Conservation (phyloP, 2,113 vertebrate genomes). For the Bos indicus region DNA sequence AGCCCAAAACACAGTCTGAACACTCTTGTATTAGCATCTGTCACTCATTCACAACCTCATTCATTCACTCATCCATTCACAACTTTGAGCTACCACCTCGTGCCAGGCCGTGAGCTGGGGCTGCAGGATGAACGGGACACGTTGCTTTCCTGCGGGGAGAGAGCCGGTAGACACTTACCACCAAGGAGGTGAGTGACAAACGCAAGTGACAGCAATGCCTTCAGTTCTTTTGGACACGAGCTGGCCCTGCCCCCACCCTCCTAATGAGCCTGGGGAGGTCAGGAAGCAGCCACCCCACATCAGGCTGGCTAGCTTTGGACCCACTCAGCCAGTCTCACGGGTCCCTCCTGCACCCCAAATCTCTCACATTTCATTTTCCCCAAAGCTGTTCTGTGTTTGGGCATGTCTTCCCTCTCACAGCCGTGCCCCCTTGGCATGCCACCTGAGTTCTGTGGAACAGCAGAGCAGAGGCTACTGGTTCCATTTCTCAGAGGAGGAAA, state of each 20-base stretch:
- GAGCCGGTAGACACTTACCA: fast-evolving
- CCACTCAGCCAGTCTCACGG: fast-evolving
- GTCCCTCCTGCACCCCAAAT: background rate
- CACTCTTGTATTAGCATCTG: fast-evolving
- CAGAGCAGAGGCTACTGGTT: fast-evolving
- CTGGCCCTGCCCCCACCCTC: background rate
- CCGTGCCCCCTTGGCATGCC: fast-evolving
- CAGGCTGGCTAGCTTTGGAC: background rate
- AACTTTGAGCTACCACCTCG: fast-evolving
- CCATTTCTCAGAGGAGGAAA: background rate
- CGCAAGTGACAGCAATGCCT: background rate
- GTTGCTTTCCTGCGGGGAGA: background rate
- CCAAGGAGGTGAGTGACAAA: background rate
- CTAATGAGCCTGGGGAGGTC: fast-evolving
- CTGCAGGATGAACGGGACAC: fast-evolving
- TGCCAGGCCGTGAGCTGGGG: background rate
- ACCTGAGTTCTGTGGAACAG: background rate
- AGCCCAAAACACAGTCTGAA: background rate
- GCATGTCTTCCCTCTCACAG: fast-evolving
- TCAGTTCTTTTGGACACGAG: fast-evolving
- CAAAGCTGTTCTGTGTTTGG: fast-evolving
- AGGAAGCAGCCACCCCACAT: background rate
- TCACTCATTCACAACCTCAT: no score
- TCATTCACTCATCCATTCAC: background rate
- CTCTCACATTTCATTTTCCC: fast-evolving